Evolutionary conservation across 2,797 vertebrate genomes (phyloP), one percentile per base, ranked within the genome.

Genomic region (Alcedo quadribrachys): DNA sequence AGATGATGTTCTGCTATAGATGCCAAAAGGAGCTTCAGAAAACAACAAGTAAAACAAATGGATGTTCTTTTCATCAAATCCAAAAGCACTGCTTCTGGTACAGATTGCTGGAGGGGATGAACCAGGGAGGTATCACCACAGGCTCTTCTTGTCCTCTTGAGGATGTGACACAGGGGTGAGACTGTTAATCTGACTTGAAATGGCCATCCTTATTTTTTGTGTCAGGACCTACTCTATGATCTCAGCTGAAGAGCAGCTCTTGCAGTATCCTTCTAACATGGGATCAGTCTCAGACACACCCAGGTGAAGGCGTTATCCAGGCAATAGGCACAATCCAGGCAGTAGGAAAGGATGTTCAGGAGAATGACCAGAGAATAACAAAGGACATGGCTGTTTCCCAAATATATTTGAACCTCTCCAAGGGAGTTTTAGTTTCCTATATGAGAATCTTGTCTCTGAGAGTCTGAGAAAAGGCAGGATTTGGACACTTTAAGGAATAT

Each of bases 101-200:
- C 9, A 43, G 35, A 61, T 15, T 0, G 2, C 28, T 19, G 21
- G 21, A 60, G 13, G 0, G 1, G 3, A 15, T 11, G 12, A 63
- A 50, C 5, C 8, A 37, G 12, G 9, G 33, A 74, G 32, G 25
- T 35, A 63, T 11, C 15, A 35, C 15, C 22, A 16, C 0, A 2
- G 13, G n/a, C 22, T 27, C 20, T 37, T 62, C 33, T 55, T 51
- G 8, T 35, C 20, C 62, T 78, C 20, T 2, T 15, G 12, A 24
- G 11, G 15, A 50, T 14, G 58, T 0, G 4, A 61, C 8, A 46
- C 9, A 61, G 12, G 40, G 13, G 14, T 3, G 5, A 60, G 22
- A 55, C 53, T 24, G 60, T 50, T 28, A 16, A 73, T 40, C 15
- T 9, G 50, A 54, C 28, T 55, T 57, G 57, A 60, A 79, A 69